A percentile compares a stretch with the other conserved stretches of the same genome.
These are phyloP conservation scores for Fulica atra DNA, from an alignment of 2,113 vertebrate species.

Conservation along the genomic window DNA sequence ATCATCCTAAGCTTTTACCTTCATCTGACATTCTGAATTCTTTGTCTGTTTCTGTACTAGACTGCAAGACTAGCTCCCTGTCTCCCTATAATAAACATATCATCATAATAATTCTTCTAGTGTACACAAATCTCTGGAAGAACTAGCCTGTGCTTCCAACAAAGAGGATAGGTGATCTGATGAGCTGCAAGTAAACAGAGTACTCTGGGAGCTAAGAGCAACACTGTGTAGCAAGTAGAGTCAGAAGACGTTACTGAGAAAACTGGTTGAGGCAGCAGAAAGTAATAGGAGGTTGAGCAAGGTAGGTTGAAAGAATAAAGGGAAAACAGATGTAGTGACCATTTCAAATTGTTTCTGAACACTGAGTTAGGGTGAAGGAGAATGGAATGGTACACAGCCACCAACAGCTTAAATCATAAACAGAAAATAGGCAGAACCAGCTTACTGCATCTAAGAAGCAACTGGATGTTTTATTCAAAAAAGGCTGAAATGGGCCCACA, in stretches of 20 bases:
- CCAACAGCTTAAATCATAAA: neutral
- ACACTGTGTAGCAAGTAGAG: neutral
- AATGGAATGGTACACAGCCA: neutral
- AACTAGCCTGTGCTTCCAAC: neutral
- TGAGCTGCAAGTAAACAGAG: neutral
- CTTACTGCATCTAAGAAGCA: neutral
- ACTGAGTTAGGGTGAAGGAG: neutral
- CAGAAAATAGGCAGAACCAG: neutral
- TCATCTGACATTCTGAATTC: neutral
- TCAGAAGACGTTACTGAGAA: neutral
- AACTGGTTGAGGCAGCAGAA: neutral
- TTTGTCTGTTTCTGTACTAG: slow-evolving; percentile 24
- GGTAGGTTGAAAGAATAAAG: neutral
- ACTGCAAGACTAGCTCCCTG: slow-evolving; percentile 34
- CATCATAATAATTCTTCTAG: neutral
- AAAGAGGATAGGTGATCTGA: neutral
- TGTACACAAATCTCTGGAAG: slow-evolving; percentile 2
- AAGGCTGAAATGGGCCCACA: neutral
- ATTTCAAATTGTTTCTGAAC: neutral
- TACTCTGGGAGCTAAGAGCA: neutral
- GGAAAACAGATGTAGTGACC: neutral
- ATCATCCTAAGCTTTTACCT: slow-evolving; percentile 32
- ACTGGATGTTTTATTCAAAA: neutral
- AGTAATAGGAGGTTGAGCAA: neutral
- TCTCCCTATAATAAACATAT: slow-evolving; percentile 40